Conservation (phyloP, 2,113 vertebrate species). For the Tiliqua scincoides region DNA sequence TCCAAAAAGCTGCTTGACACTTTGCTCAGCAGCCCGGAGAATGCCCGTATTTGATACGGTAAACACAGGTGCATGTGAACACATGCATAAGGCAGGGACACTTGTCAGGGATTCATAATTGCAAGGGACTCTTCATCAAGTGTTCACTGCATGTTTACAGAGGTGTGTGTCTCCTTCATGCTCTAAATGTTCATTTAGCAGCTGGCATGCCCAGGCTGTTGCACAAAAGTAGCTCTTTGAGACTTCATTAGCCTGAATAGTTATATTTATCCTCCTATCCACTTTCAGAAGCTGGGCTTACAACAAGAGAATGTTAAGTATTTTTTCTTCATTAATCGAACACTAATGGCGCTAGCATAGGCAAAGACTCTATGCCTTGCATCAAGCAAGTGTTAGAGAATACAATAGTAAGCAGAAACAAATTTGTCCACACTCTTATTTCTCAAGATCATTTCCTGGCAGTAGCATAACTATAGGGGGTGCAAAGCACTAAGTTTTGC, state of each 20-base stretch:
- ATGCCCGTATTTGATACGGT: neutral
- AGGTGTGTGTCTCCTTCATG: neutral
- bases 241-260: neutral
- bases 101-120: neutral
- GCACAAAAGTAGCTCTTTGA: neutral
- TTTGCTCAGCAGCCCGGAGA: neutral
- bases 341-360: neutral
- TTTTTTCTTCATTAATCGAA: neutral
- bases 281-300: neutral
- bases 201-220: neutral
- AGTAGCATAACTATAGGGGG: no score
- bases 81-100: neutral
- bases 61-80: neutral
- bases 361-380: neutral
- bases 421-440: neutral
- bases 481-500: no score
- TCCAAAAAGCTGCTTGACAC: neutral
- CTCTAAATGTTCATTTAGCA: neutral
- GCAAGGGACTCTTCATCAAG: neutral
- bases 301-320: neutral
- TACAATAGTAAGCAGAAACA: neutral
- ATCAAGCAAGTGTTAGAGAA: neutral
- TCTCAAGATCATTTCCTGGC: neutral
- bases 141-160: neutral
- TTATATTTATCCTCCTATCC: neutral